Conservation (phyloP, 1,140 invertebrate genomes). For the Ostrea edulis region DNA sequence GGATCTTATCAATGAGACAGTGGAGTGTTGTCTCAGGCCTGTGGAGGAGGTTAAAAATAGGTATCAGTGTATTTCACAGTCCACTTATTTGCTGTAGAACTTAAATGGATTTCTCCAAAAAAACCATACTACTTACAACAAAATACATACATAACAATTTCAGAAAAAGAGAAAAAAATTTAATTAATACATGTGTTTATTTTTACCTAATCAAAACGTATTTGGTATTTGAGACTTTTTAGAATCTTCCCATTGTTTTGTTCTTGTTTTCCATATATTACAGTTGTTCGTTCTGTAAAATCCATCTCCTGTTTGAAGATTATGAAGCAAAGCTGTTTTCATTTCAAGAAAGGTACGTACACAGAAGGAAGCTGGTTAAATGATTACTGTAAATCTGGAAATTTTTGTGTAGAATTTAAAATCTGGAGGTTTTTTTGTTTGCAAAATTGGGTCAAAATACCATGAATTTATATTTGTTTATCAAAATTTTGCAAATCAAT, state of each 20-base stretch:
- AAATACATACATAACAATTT: not conserved
- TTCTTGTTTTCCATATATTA: conserved; percentile 52
- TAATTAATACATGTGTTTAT: too few species aligned
- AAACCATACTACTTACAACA: too few species aligned
- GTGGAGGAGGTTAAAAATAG: conserved; percentile 72
- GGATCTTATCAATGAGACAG: conserved; percentile 82
- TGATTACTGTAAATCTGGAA: too few species aligned
- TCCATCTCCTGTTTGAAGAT: conserved; percentile 74
- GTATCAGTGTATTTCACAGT: conserved; percentile 43
- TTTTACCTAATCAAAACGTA: not conserved
- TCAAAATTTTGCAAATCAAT: too few species aligned
- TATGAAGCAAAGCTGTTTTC: conserved; percentile 78
- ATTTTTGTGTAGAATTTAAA: too few species aligned
- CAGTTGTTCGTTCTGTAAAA: conserved; percentile 78
- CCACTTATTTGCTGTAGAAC: too few species aligned
- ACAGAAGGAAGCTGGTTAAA: not conserved
- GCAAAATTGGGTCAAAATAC: too few species aligned
- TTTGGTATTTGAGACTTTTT: not conserved
- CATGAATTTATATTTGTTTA: too few species aligned
- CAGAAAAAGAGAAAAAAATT: too few species aligned
- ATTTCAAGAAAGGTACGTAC: conserved; percentile 75
- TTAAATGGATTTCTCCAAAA: too few species aligned
- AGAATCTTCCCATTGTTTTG: not conserved
- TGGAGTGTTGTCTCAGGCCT: conserved; percentile 85
- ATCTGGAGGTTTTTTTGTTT: too few species aligned